These are phyloP conservation scores for Caenorhabditis sp. DNA, from an alignment of 2,888 invertebrate genomes.

Conservation along the genomic window DNA sequence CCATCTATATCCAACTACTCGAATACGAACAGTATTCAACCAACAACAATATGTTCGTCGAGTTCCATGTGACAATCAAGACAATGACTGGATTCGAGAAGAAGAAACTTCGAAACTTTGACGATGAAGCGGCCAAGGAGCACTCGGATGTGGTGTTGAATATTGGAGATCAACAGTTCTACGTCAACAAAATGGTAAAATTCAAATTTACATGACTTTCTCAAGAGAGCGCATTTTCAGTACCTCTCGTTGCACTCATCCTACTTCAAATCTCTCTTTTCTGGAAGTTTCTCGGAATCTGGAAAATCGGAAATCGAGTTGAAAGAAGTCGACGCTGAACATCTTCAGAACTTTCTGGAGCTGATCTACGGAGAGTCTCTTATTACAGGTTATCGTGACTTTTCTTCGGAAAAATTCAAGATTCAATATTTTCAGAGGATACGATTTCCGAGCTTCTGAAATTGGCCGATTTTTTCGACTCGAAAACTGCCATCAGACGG, in stretches of 20 bases:
- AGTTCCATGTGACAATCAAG: background rate
- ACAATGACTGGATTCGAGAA: background rate
- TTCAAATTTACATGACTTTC: no score
- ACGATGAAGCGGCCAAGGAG: background rate
- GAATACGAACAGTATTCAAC: background rate
- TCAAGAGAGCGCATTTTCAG: no score
- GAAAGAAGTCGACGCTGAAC: background rate
- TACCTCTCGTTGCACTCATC: background rate
- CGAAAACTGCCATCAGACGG: background rate
- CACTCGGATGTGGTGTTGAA: background rate
- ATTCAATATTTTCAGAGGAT: background rate
- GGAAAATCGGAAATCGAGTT: slow-evolving; percentile 1
- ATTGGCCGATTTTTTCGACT: background rate
- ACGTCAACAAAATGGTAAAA: background rate
- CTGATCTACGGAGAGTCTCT: background rate
- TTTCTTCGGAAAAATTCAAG: background rate
- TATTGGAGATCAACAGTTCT: background rate
- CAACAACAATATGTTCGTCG: background rate
- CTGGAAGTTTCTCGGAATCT: background rate
- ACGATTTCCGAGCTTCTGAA: background rate
- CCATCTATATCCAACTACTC: background rate
- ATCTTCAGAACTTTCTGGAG: background rate
- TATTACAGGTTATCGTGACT: background rate
- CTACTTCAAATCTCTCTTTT: background rate
- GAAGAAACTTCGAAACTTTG: background rate